Evolutionary conservation across 2,888 invertebrate species (phyloP).

Genomic region (Mesodorylaimus sp.): DNA sequence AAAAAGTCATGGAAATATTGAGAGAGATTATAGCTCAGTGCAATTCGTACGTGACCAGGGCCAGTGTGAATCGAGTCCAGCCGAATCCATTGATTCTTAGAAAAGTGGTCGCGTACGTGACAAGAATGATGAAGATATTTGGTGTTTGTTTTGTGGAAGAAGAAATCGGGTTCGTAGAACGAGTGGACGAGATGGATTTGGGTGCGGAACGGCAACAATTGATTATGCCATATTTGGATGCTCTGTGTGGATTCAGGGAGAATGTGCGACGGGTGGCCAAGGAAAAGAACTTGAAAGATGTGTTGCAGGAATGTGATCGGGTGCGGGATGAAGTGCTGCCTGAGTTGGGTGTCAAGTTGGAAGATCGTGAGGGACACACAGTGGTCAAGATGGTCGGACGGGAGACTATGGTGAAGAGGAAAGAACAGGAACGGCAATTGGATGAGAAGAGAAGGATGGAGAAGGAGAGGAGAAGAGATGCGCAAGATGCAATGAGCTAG

Average conservation of each 20-base stretch:
- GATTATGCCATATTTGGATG: slow-evolving; percentile 70
- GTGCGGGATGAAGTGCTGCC: slow-evolving; percentile 71
- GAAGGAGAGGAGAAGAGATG: background rate
- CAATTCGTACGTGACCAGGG: slow-evolving; percentile 61
- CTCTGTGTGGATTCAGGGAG: slow-evolving; percentile 23
- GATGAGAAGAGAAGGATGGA: no score
- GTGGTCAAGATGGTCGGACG: slow-evolving; percentile 72
- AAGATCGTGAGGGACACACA: slow-evolving; percentile 49
- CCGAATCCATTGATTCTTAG: slow-evolving; percentile 50
- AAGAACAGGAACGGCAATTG: slow-evolving; percentile 63
- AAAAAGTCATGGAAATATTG: slow-evolving; percentile 58
- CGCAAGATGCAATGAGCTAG: slow-evolving; percentile 44
- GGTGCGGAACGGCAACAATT: slow-evolving; percentile 36
- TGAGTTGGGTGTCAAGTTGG: slow-evolving; percentile 72
- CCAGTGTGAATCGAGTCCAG: slow-evolving; percentile 35
- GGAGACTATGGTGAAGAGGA: slow-evolving; percentile 44
- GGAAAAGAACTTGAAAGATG: slow-evolving; percentile 25
- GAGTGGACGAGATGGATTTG: no score
- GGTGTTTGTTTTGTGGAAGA: no score
- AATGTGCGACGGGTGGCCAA: slow-evolving; percentile 22
- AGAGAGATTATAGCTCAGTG: slow-evolving; percentile 61
- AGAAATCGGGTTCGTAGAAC: no score
- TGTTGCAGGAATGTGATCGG: slow-evolving; percentile 66
- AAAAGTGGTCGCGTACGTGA: slow-evolving; percentile 60
- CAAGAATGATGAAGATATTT: slow-evolving; percentile 39